phyloP scores from a whole-genome alignment of 1,140 invertebrate genomes.

The Paralvinella palmiformis region DNA sequence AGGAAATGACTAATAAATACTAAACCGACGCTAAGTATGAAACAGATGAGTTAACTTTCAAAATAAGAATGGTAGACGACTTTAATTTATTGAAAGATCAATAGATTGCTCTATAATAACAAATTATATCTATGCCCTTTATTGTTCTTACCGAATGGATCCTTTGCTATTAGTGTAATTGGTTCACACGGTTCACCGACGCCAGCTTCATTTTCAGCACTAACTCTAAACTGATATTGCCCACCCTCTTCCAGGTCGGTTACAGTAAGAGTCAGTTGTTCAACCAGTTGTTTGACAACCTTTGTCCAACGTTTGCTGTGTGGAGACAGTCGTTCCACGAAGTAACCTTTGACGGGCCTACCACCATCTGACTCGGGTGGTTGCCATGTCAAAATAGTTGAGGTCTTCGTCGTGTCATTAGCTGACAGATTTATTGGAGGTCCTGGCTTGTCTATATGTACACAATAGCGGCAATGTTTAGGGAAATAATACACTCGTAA shows the following conservation, averaged over 20 bases:
- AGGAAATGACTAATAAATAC: too few relatives aligned
- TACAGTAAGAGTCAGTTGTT: constrained; percentile 62
- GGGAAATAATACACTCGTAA: too few relatives aligned
- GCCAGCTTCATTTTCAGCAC: constrained; percentile 89
- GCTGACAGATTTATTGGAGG: constrained; percentile 52
- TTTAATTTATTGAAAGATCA: too few relatives aligned
- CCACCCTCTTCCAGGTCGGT: constrained; percentile 86
- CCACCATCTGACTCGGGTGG: constrained; percentile 82
- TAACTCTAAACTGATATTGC: constrained; percentile 91
- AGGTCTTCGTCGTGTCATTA: constrained; percentile 58
- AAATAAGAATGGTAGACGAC: too few relatives aligned
- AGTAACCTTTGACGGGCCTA: constrained; percentile 92
- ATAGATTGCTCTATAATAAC: too few relatives aligned
- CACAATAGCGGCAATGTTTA: too few relatives aligned
- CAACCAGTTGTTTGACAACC: constrained; percentile 63
- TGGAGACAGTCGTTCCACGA: constrained; percentile 75
- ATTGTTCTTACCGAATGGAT: not conserved
- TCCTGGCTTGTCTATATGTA: constrained; percentile 52
- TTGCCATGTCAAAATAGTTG: constrained; percentile 86
- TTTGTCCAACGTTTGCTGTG: constrained; percentile 60
- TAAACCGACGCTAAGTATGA: too few relatives aligned
- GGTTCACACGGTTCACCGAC: constrained; percentile 75
- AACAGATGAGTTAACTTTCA: too few relatives aligned
- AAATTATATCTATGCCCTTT: too few relatives aligned
- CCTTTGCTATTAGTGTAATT: not conserved